Conservation (phyloP, 1,140 invertebrate genomes). For the Eupristina koningsbergeri region DNA sequence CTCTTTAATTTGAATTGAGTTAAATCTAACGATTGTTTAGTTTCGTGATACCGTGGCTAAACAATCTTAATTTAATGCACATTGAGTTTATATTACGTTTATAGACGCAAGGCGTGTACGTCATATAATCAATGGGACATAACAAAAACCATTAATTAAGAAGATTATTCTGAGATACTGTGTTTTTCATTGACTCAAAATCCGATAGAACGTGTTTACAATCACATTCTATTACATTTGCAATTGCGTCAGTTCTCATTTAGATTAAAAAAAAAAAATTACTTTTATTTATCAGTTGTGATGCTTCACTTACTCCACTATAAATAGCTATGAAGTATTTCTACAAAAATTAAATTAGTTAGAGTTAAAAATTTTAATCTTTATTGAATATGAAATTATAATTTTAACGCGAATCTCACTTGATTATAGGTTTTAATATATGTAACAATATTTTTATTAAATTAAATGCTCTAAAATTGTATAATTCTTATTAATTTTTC, state of each 20-base stretch:
- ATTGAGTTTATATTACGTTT: neutral
- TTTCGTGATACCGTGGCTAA: neutral
- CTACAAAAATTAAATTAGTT: neutral
- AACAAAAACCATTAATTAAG: neutral
- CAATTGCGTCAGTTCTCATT: conserved; percentile 1
- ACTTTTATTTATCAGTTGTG: neutral
- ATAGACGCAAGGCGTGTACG: neutral
- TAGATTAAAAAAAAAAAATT: neutral
- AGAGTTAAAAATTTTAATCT: no score
- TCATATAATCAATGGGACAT: neutral
- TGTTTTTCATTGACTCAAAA: conserved; percentile 8
- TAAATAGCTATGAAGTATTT: neutral
- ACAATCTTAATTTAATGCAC: neutral
- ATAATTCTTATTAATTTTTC: no score
- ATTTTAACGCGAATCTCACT: neutral
- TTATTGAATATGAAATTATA: neutral
- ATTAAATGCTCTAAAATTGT: no score
- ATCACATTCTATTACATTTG: neutral
- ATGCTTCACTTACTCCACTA: neutral
- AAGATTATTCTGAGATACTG: conserved; percentile 6
- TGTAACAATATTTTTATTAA: no score
- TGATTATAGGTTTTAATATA: no score
- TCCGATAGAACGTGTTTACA: neutral
- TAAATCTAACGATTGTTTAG: neutral
- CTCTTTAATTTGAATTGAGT: neutral